phyloP scores from a whole-genome alignment of 2,888 invertebrate species.

The Dicranocentrus wangi region DNA sequence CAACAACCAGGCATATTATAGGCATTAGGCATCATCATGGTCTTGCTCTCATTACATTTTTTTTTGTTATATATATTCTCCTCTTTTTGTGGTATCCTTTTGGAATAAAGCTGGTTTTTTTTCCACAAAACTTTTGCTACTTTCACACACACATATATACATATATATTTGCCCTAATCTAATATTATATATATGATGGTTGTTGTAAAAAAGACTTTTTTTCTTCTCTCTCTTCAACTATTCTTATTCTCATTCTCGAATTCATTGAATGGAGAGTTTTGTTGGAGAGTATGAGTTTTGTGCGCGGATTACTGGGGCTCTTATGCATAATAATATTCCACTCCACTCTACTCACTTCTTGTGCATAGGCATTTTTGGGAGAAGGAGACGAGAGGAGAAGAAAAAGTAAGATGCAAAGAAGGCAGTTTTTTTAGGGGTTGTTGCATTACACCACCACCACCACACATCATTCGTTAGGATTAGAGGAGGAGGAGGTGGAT shows the following conservation, averaged over 20 bases:
- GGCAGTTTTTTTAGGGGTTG: background rate
- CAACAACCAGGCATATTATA: too few species aligned
- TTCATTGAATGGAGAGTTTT: background rate
- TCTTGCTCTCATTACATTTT: slow-evolving; percentile 15
- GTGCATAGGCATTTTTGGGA: background rate
- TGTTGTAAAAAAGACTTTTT: too few species aligned
- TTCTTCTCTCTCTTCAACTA: background rate
- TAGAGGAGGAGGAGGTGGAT: too few species aligned
- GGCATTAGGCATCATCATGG: too few species aligned
- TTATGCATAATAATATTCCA: too few species aligned
- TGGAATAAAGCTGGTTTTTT: too few species aligned
- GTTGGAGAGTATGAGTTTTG: background rate
- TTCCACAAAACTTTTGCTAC: too few species aligned
- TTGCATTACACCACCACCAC: background rate
- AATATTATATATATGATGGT: too few species aligned
- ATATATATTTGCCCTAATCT: too few species aligned
- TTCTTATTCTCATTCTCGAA: background rate
- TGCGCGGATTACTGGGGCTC: slow-evolving; percentile 29
- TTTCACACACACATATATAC: too few species aligned
- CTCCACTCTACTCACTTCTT: background rate
- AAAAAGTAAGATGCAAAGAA: background rate
- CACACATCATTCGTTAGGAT: background rate
- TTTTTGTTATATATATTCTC: background rate
- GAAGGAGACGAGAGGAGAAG: background rate
- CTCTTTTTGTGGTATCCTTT: background rate